Conservation (phyloP, 2,113 vertebrate genomes). For the Dunckerocampus dactyliophorus region DNA sequence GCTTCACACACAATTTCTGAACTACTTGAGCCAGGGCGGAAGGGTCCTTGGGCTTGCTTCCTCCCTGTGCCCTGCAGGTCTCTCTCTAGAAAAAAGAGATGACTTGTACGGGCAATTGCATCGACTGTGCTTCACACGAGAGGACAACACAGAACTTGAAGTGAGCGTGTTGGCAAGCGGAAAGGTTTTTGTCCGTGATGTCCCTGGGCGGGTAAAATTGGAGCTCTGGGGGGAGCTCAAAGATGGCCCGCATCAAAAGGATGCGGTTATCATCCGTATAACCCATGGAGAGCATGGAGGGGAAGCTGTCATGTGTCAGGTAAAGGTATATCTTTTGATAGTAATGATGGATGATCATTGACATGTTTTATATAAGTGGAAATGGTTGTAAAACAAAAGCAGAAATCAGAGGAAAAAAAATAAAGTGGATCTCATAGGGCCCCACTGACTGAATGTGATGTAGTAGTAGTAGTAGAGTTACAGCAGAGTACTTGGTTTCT, state of each 20-base stretch:
- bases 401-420: no score
- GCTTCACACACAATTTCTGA: constrained; percentile 71
- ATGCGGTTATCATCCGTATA: constrained; percentile 77
- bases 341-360: not conserved
- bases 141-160: constrained; percentile 64
- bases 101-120: constrained; percentile 45
- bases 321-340: constrained; percentile 45
- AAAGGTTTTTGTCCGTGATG: constrained; percentile 65
- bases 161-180: constrained; percentile 76
- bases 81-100: constrained; percentile 63
- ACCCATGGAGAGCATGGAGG: constrained; percentile 73
- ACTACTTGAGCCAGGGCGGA: constrained; percentile 82
- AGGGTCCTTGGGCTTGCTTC: constrained; percentile 80
- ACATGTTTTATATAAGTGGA: no score
- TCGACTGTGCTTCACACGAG: constrained; percentile 72
- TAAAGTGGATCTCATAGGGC: no score
- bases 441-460: no score
- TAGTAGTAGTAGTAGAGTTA: no score
- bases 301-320: constrained; percentile 90
- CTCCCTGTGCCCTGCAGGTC: constrained; percentile 70
- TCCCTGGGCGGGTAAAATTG: constrained; percentile 41
- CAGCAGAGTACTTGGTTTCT: no score
- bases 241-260: constrained; percentile 44
- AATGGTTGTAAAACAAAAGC: no score
- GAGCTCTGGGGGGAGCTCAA: constrained; percentile 75